Conservation (phyloP, 2,888 invertebrate genomes). For the Troglohyphantes excavatus region DNA sequence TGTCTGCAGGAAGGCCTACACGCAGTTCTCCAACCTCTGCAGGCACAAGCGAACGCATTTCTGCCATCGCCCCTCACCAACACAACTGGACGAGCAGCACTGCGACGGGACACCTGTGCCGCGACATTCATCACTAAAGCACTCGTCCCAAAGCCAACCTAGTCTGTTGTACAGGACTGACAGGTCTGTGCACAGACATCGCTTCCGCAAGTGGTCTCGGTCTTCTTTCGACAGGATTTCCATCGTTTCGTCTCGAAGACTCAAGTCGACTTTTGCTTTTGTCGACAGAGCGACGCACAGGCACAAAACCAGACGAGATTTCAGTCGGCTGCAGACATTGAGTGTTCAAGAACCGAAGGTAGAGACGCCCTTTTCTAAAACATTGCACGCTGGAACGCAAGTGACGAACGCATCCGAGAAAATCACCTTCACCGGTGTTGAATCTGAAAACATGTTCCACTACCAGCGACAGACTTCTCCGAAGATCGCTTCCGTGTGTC, state of each 20-base stretch:
- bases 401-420: neutral
- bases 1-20: constrained; percentile 98
- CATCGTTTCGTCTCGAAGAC: neutral
- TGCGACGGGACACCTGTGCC: neutral
- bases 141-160: neutral
- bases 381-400: neutral
- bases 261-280: neutral
- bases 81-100: constrained; percentile 93
- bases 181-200: neutral
- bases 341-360: neutral
- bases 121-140: neutral
- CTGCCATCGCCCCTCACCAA: constrained; percentile 95
- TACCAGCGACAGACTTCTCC: constrained; percentile 77
- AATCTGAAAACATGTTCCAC: constrained; percentile 58
- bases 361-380: neutral
- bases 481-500: constrained; percentile 78
- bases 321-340: neutral
- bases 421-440: neutral
- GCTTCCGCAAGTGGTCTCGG: neutral
- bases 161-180: neutral
- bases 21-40: constrained; percentile 99
- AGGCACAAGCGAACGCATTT: constrained; percentile 99
- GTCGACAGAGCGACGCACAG: neutral
- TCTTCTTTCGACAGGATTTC: neutral
- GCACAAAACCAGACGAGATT: neutral